Conservation (phyloP, 2,888 invertebrate genomes). For the Chrysina gloriosa region DNA sequence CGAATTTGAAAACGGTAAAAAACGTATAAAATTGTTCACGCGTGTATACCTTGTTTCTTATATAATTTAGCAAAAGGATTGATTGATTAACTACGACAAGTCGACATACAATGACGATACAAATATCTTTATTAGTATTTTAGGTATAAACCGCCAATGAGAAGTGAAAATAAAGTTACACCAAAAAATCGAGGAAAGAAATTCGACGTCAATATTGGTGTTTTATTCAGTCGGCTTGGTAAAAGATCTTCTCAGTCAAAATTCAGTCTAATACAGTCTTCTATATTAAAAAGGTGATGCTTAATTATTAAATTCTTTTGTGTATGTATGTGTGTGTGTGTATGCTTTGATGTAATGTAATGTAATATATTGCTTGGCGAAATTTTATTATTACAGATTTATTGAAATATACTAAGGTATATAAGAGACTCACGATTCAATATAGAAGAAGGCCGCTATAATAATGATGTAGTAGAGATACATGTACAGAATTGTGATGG, state of each 20-base stretch:
- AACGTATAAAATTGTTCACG: constrained; percentile 25
- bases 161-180: constrained; percentile 41
- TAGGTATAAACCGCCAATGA: constrained; percentile 31
- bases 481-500: neutral
- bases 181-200: constrained; percentile 47
- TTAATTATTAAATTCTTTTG: constrained; percentile 23
- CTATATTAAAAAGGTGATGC: constrained; percentile 50
- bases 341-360: neutral
- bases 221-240: constrained; percentile 56
- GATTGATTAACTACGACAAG: constrained; percentile 21
- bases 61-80: constrained; percentile 34
- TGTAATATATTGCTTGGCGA: constrained; percentile 34
- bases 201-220: constrained; percentile 49
- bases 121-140: constrained; percentile 11
- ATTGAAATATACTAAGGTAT: constrained; percentile 6
- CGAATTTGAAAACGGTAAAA: constrained; percentile 14
- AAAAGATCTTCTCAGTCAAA: constrained; percentile 42
- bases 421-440: constrained; percentile 17
- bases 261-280: constrained; percentile 64
- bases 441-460: constrained; percentile 40
- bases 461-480: constrained; percentile 22
- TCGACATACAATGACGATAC: constrained; percentile 30
- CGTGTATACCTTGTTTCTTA: constrained; percentile 9
- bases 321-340: constrained; percentile 1
- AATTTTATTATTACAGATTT: constrained; percentile 13